Evolutionary conservation across 2,797 vertebrate genomes (phyloP), one percentile per base, ranked within the genome.

Genomic region (Smutsia temminckii): DNA sequence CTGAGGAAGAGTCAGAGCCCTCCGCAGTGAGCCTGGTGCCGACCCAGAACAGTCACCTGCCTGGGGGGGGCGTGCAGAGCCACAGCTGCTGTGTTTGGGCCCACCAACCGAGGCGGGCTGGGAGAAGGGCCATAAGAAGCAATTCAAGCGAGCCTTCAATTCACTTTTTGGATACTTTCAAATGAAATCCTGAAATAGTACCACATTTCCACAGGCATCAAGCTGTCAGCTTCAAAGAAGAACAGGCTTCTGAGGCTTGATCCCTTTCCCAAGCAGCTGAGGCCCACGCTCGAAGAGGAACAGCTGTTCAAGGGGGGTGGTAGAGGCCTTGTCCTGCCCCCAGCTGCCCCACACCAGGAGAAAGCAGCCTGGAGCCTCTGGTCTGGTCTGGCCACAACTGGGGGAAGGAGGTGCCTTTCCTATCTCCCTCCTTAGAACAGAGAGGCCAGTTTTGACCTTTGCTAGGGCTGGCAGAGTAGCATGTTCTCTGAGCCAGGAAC

Each of bases 141-240:
- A 34, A 55, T 89, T 94, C 84, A 27, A 9, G 59, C 0, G 11
- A 68, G 90, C 85, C 80, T 95, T 83, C 64, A 2, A 93, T 74
- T 74, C 87, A 57, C 68, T 96, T 91, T 92, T 92, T 93, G 92
- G 93, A 97, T 25, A 74, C 75, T 95, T 97, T 92, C 78, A 97
- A 94, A 95, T 83, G 93, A 96, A 95, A 91, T 66, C 94, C 95
- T 84, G 95, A 96, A 97, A 97, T 97, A 97, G 94, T 93, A 59
- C 69, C 34, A n/a, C 96, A n/a, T 96, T 97, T 96, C 94, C 93
- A 90, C 93, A 94, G 93, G 89, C 95, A 93, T 80, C 96, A 88
- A 93, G 85, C 96, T 96, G 97, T 83, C 86, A 81, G 75, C 96
- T 96, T 97, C 93, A 97, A 91, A 93, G 83, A 69, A 86, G 55